phyloP scores from a whole-genome alignment of 2,888 invertebrate species.

The Lottia scabra region DNA sequence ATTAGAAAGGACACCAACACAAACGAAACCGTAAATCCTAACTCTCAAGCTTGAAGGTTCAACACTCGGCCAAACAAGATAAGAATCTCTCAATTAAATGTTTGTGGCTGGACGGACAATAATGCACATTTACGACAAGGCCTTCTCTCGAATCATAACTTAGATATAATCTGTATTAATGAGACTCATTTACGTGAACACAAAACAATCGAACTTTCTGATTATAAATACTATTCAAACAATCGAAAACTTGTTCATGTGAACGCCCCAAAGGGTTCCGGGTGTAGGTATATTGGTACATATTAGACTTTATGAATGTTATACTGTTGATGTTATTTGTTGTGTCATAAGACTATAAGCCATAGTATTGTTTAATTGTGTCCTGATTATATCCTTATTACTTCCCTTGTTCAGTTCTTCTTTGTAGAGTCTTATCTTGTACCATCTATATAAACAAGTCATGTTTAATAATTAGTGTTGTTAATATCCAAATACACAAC shows the following conservation, averaged over 20 bases:
- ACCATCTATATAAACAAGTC: too few relatives aligned
- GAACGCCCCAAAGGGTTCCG: not conserved
- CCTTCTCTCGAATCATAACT: not conserved
- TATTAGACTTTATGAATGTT: too few relatives aligned
- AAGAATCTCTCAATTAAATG: not conserved
- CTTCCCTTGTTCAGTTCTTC: too few relatives aligned
- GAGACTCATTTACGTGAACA: not conserved
- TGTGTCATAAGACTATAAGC: too few relatives aligned
- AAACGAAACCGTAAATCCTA: too few relatives aligned
- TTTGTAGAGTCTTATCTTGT: too few relatives aligned
- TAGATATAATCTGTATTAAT: not conserved
- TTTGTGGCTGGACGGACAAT: not conserved
- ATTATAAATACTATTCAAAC: not conserved
- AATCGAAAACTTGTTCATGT: not conserved
- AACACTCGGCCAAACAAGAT: not conserved
- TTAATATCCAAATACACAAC: too few relatives aligned
- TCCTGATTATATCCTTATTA: too few relatives aligned
- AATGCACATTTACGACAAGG: not conserved
- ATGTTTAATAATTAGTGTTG: too few relatives aligned
- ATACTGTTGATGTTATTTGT: too few relatives aligned
- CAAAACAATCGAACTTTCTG: not conserved
- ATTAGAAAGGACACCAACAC: too few relatives aligned
- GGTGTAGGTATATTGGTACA: not conserved
- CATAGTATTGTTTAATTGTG: too few relatives aligned
- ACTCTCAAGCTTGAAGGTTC: not conserved